Evolutionary conservation across 1,140 invertebrate species (phyloP), one percentile per base, ranked within the genome.

Genomic region (Adoxophyes honmai): DNA sequence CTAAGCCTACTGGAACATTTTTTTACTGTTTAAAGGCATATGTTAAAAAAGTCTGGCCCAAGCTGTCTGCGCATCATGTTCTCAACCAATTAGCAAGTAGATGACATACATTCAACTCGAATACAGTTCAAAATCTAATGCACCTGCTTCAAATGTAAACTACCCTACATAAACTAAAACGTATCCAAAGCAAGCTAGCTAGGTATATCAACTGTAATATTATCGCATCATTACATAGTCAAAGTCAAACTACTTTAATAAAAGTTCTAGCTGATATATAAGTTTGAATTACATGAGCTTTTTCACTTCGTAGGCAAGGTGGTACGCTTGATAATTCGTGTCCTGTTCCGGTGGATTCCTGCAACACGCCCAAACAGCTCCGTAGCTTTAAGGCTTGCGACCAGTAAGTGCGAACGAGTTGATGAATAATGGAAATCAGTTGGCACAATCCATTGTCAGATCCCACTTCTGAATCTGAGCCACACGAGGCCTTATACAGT

Each of bases 281-380:
- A 73, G 68, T 73, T 28, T 73, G 78, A 94, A 96, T 93, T 98
- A 98, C 97, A 98, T 98, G 93, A 98, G 96, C 93, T 98, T 98
- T 96, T 98, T 98, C 92, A 98, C 97, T 97, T 98, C 97, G 93
- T 98, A 98, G 93, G 96, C 96, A 91, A 98, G 96, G 93, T 98
- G 97, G 94, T 98, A 98, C 91, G 96, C 96, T 92, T 96, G 94
- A 92, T 97, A 96, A 91, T 94, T 93, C 90, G 94, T 92, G 91
- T 93, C 94, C 91, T 95, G 94, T 91, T 97, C 96, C 91, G 93
- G 93, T 93, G 86, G 84, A 86, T 89, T 88, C 88, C 89, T 90
- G 89, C 78, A 89, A 90, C 77, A 89, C 79, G 21, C 42, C 42
- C 42, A 48, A 48, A 48, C 18, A 48, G 42, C 42, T 48, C 42